These are phyloP conservation scores for Myotis brandtii DNA, from an alignment of 2,113 vertebrate genomes.

Conservation along the genomic window DNA sequence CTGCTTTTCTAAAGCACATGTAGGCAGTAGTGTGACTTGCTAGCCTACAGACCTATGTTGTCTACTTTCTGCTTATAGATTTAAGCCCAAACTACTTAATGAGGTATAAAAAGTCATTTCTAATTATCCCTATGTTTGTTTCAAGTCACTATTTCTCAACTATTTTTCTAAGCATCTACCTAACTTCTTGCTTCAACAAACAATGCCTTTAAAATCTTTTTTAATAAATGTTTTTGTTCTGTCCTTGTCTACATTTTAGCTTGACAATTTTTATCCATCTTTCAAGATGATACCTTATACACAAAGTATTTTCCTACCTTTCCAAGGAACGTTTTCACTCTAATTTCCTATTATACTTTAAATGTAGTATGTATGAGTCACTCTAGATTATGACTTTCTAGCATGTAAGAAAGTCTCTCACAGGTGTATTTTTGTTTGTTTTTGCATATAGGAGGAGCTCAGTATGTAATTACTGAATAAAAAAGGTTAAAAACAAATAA, in stretches of 20 bases:
- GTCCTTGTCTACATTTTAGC: background rate
- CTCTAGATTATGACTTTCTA: background rate
- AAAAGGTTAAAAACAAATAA: background rate
- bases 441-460: background rate
- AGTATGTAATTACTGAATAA: background rate
- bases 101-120: background rate
- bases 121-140: background rate
- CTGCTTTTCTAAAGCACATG: background rate
- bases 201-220: slow-evolving; percentile 22
- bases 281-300: background rate
- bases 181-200: background rate
- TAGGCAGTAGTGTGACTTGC: background rate
- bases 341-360: background rate
- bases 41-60: background rate
- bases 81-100: background rate
- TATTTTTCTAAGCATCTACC: background rate
- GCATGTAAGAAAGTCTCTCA: background rate
- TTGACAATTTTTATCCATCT: slow-evolving; percentile 7
- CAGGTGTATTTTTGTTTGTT: background rate
- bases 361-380: background rate
- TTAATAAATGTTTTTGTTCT: background rate
- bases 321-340: background rate
- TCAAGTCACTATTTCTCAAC: background rate
- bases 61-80: background rate
- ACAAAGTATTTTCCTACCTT: background rate